Conservation (phyloP, 1,140 invertebrate genomes). For the Rhagoletis pomonella region DNA sequence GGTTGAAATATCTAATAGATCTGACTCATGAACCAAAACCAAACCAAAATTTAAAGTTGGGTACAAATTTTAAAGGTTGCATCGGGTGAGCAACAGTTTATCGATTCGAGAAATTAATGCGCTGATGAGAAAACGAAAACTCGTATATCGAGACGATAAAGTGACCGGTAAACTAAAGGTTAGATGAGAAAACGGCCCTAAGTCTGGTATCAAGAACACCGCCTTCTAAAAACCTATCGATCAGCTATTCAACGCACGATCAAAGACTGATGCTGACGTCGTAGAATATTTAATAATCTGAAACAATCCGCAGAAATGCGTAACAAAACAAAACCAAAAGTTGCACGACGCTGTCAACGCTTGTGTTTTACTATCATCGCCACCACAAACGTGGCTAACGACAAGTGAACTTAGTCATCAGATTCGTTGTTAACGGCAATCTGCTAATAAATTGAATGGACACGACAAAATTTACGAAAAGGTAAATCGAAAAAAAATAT, state of each 20-base stretch:
- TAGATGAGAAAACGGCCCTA: too few species aligned
- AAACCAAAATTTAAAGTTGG: too few species aligned
- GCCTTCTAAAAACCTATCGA: too few species aligned
- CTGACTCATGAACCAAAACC: too few species aligned
- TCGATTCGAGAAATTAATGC: too few species aligned
- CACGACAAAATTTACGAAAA: background rate
- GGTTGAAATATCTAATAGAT: too few species aligned
- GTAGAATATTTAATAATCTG: background rate
- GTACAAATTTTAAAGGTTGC: too few species aligned
- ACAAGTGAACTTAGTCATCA: constrained; percentile 28
- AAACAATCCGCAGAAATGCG: constrained; percentile 3
- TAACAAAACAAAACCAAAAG: background rate
- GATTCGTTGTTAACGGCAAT: background rate
- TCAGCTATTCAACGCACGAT: constrained; percentile 3
- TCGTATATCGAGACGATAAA: too few species aligned
- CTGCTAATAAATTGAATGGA: constrained; percentile 27
- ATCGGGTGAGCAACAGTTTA: too few species aligned
- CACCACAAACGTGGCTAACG: background rate
- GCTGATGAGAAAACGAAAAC: too few species aligned
- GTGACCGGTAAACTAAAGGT: too few species aligned
- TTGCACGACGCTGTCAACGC: background rate
- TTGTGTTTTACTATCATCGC: background rate
- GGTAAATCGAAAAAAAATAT: background rate
- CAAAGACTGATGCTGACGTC: constrained; percentile 31
- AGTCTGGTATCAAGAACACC: too few species aligned